Conservation (phyloP, 2,888 invertebrate species). For the Zele albiditarsus region DNA sequence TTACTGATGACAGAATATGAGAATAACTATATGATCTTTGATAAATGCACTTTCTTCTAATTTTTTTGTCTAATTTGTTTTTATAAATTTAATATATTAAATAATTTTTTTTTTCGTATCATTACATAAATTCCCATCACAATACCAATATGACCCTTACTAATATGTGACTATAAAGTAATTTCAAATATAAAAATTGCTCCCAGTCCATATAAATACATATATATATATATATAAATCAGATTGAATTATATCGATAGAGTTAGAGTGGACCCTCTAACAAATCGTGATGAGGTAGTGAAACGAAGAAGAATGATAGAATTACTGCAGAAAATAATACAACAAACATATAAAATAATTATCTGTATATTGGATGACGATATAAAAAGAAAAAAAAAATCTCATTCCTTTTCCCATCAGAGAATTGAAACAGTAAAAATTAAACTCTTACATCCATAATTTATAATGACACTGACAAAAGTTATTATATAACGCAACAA, state of each 20-base stretch:
- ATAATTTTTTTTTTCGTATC: too few relatives aligned
- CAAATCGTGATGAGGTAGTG: slow-evolving; percentile 9
- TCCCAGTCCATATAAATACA: too few relatives aligned
- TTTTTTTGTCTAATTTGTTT: too few relatives aligned
- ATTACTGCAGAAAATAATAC: slow-evolving; percentile 10
- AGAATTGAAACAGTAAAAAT: slow-evolving; percentile 14
- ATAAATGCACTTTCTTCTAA: too few relatives aligned
- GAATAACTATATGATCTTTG: too few relatives aligned
- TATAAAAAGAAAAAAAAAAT: neutral
- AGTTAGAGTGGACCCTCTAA: neutral
- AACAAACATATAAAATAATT: neutral
- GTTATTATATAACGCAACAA: slow-evolving; percentile 24
- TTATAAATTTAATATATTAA: too few relatives aligned
- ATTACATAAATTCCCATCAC: too few relatives aligned
- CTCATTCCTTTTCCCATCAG: neutral
- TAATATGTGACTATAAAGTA: too few relatives aligned
- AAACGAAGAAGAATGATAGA: slow-evolving; percentile 11
- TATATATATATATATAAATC: too few relatives aligned
- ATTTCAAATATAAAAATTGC: too few relatives aligned
- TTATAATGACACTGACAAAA: slow-evolving; percentile 25
- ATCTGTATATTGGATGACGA: neutral
- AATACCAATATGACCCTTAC: too few relatives aligned
- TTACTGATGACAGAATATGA: too few relatives aligned
- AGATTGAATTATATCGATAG: neutral
- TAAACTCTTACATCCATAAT: neutral